Conservation (phyloP, 2,888 invertebrate genomes). For the Troides helena region DNA sequence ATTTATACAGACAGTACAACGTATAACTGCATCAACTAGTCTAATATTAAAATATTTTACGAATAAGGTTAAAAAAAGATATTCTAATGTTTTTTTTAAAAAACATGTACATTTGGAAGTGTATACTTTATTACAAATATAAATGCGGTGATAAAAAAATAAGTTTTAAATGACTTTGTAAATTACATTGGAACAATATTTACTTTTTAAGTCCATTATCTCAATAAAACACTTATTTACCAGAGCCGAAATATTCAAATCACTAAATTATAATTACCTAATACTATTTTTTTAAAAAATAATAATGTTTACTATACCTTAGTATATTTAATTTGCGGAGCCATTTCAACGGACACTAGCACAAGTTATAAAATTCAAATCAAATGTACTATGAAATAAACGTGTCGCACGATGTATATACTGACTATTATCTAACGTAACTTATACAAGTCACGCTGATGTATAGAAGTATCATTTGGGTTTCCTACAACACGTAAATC, state of each 20-base stretch:
- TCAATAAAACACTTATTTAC: not conserved
- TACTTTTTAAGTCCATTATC: no score
- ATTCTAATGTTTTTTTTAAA: no score
- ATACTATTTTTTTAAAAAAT: not conserved
- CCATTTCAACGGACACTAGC: conserved; percentile 36
- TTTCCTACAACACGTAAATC: not conserved
- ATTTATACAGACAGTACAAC: no score
- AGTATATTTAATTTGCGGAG: conserved; percentile 47
- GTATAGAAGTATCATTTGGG: not conserved
- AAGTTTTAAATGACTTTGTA: no score
- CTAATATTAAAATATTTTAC: no score
- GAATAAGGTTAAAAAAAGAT: no score
- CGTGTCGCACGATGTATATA: not conserved
- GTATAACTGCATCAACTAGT: no score
- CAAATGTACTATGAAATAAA: not conserved
- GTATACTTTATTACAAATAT: no score
- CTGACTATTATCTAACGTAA: not conserved
- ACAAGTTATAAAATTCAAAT: not conserved
- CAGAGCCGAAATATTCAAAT: not conserved
- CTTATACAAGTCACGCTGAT: not conserved
- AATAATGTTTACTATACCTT: conserved; percentile 37
- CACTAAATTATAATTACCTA: no score
- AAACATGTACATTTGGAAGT: no score
- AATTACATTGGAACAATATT: no score
- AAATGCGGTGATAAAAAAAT: no score